Evolutionary conservation across 1,140 invertebrate species (phyloP).

Genomic region (Mamestra configurata): DNA sequence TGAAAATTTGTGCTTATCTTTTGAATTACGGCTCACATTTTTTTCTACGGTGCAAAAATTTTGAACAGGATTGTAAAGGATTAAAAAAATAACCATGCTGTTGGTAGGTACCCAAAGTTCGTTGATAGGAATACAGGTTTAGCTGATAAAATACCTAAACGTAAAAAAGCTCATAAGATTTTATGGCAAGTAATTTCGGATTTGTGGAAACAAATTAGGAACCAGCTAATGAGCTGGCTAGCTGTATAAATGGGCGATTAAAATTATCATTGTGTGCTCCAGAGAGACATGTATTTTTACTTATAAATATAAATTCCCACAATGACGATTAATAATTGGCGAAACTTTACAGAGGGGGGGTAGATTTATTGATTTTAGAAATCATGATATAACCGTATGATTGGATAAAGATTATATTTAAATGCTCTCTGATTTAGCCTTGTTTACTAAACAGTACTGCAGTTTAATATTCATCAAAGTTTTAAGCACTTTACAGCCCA

Average conservation of each 20-base stretch:
- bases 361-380: no score
- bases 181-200: conserved; percentile 1
- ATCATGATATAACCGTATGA: no score
- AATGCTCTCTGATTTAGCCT: no score
- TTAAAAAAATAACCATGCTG: no score
- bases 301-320: no score
- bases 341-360: no score
- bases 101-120: background rate
- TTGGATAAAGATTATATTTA: no score
- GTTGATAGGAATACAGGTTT: background rate
- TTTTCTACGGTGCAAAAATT: background rate
- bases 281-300: no score
- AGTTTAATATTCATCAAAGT: no score
- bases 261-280: background rate
- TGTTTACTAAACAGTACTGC: no score
- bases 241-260: background rate
- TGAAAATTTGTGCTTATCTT: conserved; percentile 48
- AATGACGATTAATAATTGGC: no score
- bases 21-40: background rate
- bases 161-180: background rate
- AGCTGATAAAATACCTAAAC: background rate
- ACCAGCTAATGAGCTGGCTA: conserved; percentile 15
- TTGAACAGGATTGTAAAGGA: no score
- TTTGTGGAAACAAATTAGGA: background rate
- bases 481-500: background rate